Percentiles rank a stretch among this genome's conserved stretches.
phyloP scores from a whole-genome alignment of 1,140 invertebrate species.

The Leguminivora glycinivorella region DNA sequence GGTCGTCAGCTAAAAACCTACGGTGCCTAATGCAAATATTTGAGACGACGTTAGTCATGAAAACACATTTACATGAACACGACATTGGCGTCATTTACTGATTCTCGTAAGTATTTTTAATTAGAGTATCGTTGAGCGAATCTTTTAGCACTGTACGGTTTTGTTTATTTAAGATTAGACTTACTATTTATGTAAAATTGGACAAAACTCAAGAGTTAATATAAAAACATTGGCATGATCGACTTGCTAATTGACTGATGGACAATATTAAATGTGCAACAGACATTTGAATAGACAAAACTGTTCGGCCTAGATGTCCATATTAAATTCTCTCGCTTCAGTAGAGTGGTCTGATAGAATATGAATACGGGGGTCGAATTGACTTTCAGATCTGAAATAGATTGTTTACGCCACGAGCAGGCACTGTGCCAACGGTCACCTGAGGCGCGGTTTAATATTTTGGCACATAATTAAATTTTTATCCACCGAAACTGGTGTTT shows the following conservation, averaged over 20 bases:
- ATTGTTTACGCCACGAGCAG: conserved; percentile 70
- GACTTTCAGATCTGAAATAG: conserved; percentile 71
- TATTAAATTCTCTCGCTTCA: conserved; percentile 29
- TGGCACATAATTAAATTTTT: conserved; percentile 63
- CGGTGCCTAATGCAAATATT: conserved; percentile 24
- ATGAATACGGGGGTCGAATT: conserved; percentile 56
- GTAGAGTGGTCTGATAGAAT: conserved; percentile 49
- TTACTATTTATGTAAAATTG: too few species aligned
- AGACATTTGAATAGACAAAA: not conserved
- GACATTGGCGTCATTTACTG: conserved; percentile 1
- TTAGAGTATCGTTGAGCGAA: conserved; percentile 2
- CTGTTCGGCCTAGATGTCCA: not conserved
- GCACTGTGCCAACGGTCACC: conserved; percentile 66
- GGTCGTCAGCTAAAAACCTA: too few species aligned
- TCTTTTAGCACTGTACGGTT: not conserved
- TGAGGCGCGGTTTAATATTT: conserved; percentile 59
- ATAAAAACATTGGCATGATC: too few species aligned
- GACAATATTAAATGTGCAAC: not conserved
- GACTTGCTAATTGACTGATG: not conserved
- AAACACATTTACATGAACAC: conserved; percentile 22
- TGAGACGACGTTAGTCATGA: conserved; percentile 11
- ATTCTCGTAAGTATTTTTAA: not conserved
- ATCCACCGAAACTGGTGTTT: conserved; percentile 38
- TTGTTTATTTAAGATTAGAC: too few species aligned
- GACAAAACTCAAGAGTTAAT: too few species aligned